phyloP scores from a whole-genome alignment of 2,797 vertebrate species.

The Myripristis murdjan region DNA sequence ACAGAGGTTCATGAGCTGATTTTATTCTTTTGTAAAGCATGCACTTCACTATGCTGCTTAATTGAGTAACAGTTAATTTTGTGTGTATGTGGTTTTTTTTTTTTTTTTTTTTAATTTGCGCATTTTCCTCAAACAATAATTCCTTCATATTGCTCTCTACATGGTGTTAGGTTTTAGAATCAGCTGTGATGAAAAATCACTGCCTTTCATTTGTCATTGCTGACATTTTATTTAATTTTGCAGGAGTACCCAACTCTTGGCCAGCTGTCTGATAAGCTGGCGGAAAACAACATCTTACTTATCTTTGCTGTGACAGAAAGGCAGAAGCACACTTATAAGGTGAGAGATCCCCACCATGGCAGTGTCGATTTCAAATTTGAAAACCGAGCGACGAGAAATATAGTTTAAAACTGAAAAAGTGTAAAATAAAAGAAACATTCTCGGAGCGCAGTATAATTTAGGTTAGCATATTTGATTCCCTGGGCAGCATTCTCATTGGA shows the following conservation, averaged over 20 bases:
- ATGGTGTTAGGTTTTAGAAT: too few species aligned
- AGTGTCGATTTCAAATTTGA: background rate
- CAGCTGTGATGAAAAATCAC: background rate
- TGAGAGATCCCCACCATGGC: constrained; percentile 65
- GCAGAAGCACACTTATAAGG: constrained; percentile 92
- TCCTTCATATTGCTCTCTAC: too few species aligned
- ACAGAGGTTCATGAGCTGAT: too few species aligned
- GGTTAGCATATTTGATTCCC: constrained; percentile 56
- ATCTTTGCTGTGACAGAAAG: constrained; percentile 95
- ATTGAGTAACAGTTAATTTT: too few species aligned
- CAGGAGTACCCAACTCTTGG: constrained; percentile 98
- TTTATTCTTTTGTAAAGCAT: background rate
- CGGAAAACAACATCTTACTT: constrained; percentile 96
- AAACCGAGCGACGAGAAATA: background rate
- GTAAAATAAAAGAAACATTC: constrained; percentile 8
- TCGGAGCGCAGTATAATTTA: constrained; percentile 30
- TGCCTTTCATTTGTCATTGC: constrained; percentile 2
- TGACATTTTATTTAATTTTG: constrained; percentile 6
- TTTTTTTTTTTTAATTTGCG: too few species aligned
- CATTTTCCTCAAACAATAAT: too few species aligned
- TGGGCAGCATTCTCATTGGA: constrained; percentile 48
- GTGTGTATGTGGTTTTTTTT: too few species aligned
- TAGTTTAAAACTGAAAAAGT: constrained; percentile 16
- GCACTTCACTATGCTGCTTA: too few species aligned
- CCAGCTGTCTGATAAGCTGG: constrained; percentile 95